These are phyloP conservation scores for Melieria picta DNA, from an alignment of 2,888 invertebrate species.

Conservation along the genomic window DNA sequence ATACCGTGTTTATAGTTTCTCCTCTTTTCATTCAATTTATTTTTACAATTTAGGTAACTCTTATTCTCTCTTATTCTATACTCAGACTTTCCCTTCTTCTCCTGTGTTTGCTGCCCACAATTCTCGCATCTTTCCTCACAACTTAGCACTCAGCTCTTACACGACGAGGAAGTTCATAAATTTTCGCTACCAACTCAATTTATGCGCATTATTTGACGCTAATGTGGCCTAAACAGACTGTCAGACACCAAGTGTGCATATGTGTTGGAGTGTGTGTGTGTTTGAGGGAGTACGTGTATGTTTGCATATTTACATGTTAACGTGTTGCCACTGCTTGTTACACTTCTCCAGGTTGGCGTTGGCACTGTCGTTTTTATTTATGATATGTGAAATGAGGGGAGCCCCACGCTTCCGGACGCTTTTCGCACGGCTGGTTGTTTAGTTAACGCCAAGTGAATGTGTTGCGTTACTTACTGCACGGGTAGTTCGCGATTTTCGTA, in stretches of 20 bases:
- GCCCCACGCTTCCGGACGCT: neutral
- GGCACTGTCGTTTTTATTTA: slow-evolving; percentile 24
- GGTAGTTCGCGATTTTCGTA: slow-evolving; percentile 25
- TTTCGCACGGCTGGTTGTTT: neutral
- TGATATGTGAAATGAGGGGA: slow-evolving; percentile 2
- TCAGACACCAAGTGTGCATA: slow-evolving; percentile 13
- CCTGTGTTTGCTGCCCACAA: no score
- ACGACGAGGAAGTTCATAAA: slow-evolving; percentile 53
- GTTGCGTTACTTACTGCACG: slow-evolving; percentile 11
- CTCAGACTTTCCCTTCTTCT: no score
- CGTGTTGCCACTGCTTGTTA: slow-evolving; percentile 1
- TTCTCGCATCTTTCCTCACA: no score
- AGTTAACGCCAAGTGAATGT: slow-evolving; percentile 25
- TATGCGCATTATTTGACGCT: slow-evolving; percentile 63
- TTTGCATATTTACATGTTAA: slow-evolving; percentile 35
- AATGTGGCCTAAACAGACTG: slow-evolving; percentile 59
- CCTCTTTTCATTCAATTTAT: no score
- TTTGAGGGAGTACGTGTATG: slow-evolving; percentile 21
- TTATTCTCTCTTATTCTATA: no score
- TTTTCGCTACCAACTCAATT: slow-evolving; percentile 51
- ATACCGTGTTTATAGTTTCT: no score
- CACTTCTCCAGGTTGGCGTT: neutral
- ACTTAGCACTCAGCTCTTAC: no score
- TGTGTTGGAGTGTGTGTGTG: slow-evolving; percentile 19
- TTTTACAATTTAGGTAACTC: no score